Evolutionary conservation across 2,113 vertebrate species (phyloP), one percentile per base, ranked within the genome.

Genomic region (Colinus virginianus): DNA sequence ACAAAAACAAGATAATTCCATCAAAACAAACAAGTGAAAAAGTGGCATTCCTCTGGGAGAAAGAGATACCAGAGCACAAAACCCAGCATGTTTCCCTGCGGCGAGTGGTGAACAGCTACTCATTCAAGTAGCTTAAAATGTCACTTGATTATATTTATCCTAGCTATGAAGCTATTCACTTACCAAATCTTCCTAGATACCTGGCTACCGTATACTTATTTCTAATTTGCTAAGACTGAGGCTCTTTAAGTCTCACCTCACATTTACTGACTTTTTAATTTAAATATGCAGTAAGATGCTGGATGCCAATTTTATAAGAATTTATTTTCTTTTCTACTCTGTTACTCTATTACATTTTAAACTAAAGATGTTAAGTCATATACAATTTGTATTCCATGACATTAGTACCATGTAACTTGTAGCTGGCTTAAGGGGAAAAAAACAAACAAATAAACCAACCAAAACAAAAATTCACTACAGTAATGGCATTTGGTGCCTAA

Each of bases 11-110:
- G 40, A 80, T 58, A 40, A 81, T 69, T 72, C 58, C 77, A 86
- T 56, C 45, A 88, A 93, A 92, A 93, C 64, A 96, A 96, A 93
- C 82, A 94, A 92, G 61, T 48, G 56, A 92, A 85, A 87, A 81
- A 93, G 69, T 53, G 30, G 78, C 72, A 86, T 62, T 94, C 64
- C 61, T 80, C 25, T 88, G 72, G 32, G 49, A 66, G 36, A 69
- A 32, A 45, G 21, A 10, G 14, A 90, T 81, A n/a, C 22, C 86
- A 87, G 40, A 49, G 26, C 53, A 88, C 74, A 90, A 55, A 95
- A 91, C 42, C 3, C n/a, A 80, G 21, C 18, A 45, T 19, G 32
- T 9, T 80, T 88, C 53, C 63, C 68, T 32, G 26, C 2, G 7
- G 55, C 4, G 7, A 74, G n/a, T 2, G 82, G 26, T 25, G 30